These are phyloP conservation scores for Hydriomena furcata DNA, from an alignment of 2,888 invertebrate genomes.

Conservation along the genomic window DNA sequence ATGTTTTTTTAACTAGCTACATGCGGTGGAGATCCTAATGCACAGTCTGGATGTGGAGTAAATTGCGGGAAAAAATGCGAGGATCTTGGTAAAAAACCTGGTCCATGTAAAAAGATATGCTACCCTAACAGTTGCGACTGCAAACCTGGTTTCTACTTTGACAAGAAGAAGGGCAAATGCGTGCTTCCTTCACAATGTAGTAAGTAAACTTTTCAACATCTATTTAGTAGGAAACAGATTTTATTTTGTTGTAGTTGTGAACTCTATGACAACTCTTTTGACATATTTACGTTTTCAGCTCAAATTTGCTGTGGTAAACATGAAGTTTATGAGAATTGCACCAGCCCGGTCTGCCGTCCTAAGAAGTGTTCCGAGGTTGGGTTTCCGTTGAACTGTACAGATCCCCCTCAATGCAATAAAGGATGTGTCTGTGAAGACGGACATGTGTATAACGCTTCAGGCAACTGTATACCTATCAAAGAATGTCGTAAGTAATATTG, in stretches of 20 bases:
- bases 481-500: conserved; percentile 41
- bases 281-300: conserved; percentile 27
- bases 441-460: conserved; percentile 33
- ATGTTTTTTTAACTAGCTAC: conserved; percentile 34
- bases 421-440: conserved; percentile 43
- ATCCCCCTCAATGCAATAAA: conserved; percentile 26
- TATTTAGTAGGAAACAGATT: too few species aligned
- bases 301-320: conserved; percentile 31
- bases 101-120: conserved; percentile 31
- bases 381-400: conserved; percentile 31
- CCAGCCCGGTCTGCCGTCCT: conserved; percentile 28
- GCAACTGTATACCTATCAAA: conserved; percentile 40
- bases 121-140: conserved; percentile 38
- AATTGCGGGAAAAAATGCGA: conserved; percentile 42
- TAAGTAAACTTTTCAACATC: too few species aligned
- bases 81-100: conserved; percentile 27
- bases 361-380: conserved; percentile 40
- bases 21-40: conserved; percentile 41
- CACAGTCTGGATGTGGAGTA: conserved; percentile 41
- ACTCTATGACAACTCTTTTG: too few species aligned
- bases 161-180: conserved; percentile 32
- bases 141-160: conserved; percentile 31
- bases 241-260: too few species aligned
- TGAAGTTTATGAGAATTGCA: conserved; percentile 39
- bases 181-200: conserved; percentile 41